Base-by-base conservation (phyloP, 2,888 invertebrate species). In the Scaptomyza caliginosa region DNA sequence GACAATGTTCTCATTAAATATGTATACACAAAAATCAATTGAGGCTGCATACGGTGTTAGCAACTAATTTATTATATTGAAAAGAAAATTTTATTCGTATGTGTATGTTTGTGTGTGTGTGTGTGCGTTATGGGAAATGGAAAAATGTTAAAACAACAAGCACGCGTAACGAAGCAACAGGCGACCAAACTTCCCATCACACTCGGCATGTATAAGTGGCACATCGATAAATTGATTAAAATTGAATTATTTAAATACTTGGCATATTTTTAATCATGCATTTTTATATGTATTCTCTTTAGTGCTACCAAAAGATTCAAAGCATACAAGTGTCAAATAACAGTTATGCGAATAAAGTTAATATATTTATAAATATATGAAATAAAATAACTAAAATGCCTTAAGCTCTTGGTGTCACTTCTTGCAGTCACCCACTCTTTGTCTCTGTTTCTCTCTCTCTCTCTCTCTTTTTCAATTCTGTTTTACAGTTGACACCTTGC, bases 51-150 rank as follows among this genome's bases (percentile, higher is more conserved):
- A 28, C 54, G 67, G 34, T 59, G 60, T 59, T 63, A 65, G 46
- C 69, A 83, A 73, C 69, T 77, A 65, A 74, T 81, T 81, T 65
- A 63, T 74, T 71, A 67, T 71, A 81, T 81, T 81, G 67, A 81
- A 78, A 80, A 57, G 64, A 45, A 66, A 69, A 80, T 64, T 45
- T 34, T 26, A 11, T 63, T 17, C 55, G 0, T 21, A 2, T 21
- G 19, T 13, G 3, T 8, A 26, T n/a, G n/a, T n/a, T n/a, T n/a
- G n/a, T 19, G 17, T 54, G 4, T 57, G 39, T 57, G 54, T 66
- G 42, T 43, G 36, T 16, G 58, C 42, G 48, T 24, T 49, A 13
- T 16, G 64, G 50, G 42, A 49, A 50, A 26, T 40, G 39, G 21
- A 19, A 39, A 39, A 17, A 28, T 19, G 3, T 19, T 28, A 24